Percentiles rank a stretch among this genome's conserved stretches.
Evolutionary conservation across 2,888 invertebrate species (phyloP).

Genomic region (Meteorus colon): DNA sequence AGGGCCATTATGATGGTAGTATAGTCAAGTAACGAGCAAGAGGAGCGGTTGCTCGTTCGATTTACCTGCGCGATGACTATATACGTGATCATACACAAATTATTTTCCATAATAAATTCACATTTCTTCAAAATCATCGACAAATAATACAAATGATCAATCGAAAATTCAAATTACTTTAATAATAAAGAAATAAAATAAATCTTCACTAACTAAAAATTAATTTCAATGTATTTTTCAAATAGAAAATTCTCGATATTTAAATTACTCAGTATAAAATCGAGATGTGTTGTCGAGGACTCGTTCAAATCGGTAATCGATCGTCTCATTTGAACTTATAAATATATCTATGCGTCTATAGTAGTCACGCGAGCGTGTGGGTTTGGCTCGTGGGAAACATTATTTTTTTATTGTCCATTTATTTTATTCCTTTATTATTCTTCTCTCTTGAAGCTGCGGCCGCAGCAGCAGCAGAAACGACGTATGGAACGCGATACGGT

Average conservation of each 20-base stretch:
- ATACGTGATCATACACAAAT: no score
- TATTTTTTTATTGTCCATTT: conserved; percentile 40
- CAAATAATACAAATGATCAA: neutral
- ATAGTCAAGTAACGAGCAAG: conserved; percentile 64
- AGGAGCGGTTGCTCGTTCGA: conserved; percentile 45
- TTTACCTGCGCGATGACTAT: conserved; percentile 1
- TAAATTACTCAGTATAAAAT: conserved; percentile 7
- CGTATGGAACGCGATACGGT: conserved; percentile 49
- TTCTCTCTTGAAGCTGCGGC: neutral
- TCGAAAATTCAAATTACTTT: neutral
- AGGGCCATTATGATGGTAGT: conserved; percentile 70
- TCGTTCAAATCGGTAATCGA: conserved; percentile 40
- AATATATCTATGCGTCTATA: neutral
- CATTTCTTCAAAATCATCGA: neutral
- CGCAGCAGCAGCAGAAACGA: conserved; percentile 26
- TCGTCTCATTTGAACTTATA: conserved; percentile 42
- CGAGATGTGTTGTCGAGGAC: conserved; percentile 40
- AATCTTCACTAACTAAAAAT: neutral
- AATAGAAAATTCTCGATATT: neutral
- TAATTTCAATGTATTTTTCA: no score
- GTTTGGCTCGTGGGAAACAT: conserved; percentile 53
- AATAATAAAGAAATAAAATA: no score
- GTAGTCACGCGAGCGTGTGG: conserved; percentile 45
- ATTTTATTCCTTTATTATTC: conserved; percentile 1
- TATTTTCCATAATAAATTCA: no score